A percentile compares a stretch with the other conserved stretches of the same genome.
Evolutionary conservation across 2,888 invertebrate genomes (phyloP).

Genomic region (Cheilosia pagana): DNA sequence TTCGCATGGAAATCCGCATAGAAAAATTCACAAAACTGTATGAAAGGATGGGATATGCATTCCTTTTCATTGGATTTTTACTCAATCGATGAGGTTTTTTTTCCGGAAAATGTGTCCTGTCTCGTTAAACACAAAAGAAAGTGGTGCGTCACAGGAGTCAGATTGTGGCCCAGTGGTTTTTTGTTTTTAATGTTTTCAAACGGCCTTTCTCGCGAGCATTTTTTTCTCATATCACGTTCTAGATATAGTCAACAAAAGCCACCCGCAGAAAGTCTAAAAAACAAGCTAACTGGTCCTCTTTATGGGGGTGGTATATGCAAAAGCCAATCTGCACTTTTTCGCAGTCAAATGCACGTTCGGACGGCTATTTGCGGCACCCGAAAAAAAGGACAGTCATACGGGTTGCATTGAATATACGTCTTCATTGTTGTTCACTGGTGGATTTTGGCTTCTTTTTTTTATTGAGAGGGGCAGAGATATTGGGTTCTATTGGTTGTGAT

Average conservation of each 20-base stretch:
- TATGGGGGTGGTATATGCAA: slow-evolving; percentile 3
- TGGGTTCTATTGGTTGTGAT: slow-evolving; percentile 30
- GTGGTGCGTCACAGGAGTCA: neutral
- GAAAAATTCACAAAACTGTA: slow-evolving; percentile 17
- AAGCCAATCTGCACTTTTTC: slow-evolving; percentile 22
- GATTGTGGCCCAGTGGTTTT: neutral
- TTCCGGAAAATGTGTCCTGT: neutral
- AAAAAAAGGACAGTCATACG: slow-evolving; percentile 35
- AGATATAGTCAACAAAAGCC: neutral
- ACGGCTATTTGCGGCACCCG: neutral
- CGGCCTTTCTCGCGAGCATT: neutral
- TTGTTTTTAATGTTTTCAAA: neutral
- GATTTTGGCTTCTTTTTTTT: neutral
- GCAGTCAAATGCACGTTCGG: slow-evolving; percentile 20
- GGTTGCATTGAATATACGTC: slow-evolving; percentile 26
- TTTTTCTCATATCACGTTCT: neutral
- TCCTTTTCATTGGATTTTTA: neutral
- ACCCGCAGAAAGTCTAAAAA: neutral
- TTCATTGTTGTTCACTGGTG: slow-evolving; percentile 45
- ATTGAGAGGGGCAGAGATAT: neutral
- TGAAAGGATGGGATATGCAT: slow-evolving; percentile 9
- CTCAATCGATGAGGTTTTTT: slow-evolving; percentile 18
- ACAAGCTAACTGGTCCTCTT: neutral
- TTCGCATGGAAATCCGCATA: slow-evolving; percentile 53
- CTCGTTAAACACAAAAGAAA: neutral